Conservation (phyloP, 2,797 vertebrate species). For the Botia kubotai region DNA sequence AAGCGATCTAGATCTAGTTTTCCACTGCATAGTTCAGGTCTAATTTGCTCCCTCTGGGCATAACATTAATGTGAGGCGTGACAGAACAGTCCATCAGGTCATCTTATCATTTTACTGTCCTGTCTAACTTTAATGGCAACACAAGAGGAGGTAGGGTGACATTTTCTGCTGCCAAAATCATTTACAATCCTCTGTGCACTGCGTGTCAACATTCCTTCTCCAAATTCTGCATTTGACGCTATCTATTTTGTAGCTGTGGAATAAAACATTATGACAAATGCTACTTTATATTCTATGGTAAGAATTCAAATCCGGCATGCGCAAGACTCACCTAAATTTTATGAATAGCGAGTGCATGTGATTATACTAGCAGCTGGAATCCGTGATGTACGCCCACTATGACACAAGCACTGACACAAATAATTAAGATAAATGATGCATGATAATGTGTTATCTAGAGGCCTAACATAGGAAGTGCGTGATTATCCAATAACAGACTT, state of each 20-base stretch:
- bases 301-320: constrained; percentile 21
- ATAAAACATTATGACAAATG: constrained; percentile 65
- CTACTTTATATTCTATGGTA: constrained; percentile 66
- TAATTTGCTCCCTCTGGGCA: constrained; percentile 77
- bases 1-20: constrained; percentile 73
- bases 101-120: constrained; percentile 28
- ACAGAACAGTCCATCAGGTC: constrained; percentile 47
- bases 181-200: constrained; percentile 71
- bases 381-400: constrained; percentile 66
- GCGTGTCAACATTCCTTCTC: constrained; percentile 71
- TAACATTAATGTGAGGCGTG: constrained; percentile 64
- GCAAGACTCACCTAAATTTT: neutral
- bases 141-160: constrained; percentile 61
- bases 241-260: constrained; percentile 57
- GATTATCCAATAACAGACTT: constrained; percentile 62
- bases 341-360: constrained; percentile 18
- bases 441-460: constrained; percentile 72
- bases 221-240: constrained; percentile 67
- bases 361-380: constrained; percentile 73
- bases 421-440: constrained; percentile 77
- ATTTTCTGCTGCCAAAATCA: constrained; percentile 66
- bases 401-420: constrained; percentile 69
- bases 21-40: constrained; percentile 72
- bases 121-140: constrained; percentile 15
- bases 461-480: constrained; percentile 61